Evolutionary conservation across 2,797 vertebrate species (phyloP).

Genomic region (Enteromius anoplus): DNA sequence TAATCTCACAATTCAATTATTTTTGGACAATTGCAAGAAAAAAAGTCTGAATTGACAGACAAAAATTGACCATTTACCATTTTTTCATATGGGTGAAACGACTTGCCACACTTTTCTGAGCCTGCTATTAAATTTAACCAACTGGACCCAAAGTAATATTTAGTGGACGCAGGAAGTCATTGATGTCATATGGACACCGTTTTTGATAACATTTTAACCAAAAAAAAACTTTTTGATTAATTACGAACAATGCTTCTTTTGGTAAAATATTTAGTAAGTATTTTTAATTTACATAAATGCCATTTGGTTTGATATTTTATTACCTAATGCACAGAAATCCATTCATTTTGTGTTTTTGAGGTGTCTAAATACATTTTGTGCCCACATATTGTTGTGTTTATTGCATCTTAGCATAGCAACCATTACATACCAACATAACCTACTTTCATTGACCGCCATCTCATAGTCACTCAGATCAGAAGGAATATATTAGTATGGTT

Average conservation of each 20-base stretch:
- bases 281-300: not conserved
- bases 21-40: not conserved
- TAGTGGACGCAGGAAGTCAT: too few relatives aligned
- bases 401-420: slow-evolving; percentile 20
- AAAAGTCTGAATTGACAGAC: not conserved
- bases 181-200: not conserved
- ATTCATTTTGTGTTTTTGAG: not conserved
- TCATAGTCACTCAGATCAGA: slow-evolving; percentile 9
- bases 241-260: not conserved
- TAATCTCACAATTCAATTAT: not conserved
- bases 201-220: not conserved
- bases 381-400: not conserved
- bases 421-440: slow-evolving; percentile 14
- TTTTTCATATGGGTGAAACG: not conserved
- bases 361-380: not conserved
- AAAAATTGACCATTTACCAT: not conserved
- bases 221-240: not conserved
- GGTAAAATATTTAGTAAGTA: not conserved
- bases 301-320: not conserved
- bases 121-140: not conserved
- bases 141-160: not conserved
- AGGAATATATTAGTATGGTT: not conserved
- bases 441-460: slow-evolving; percentile 5
- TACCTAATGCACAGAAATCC: not conserved
- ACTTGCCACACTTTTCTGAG: not conserved